phyloP scores from a whole-genome alignment of 2,113 vertebrate genomes.

The Scartelaos histophorus region DNA sequence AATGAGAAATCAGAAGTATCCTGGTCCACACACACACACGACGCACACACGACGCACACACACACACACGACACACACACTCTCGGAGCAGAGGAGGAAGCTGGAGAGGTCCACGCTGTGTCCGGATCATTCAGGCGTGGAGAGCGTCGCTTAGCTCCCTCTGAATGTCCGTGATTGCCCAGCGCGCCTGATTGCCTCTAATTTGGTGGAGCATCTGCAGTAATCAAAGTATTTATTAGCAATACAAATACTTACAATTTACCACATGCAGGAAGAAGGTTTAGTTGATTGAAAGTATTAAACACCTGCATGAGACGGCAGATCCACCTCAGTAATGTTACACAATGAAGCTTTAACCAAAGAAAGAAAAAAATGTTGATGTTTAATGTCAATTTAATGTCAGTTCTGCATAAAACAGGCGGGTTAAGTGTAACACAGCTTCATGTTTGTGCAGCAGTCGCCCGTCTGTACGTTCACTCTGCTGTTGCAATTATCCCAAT shows the following conservation, averaged over 20 bases:
- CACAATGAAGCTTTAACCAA: no score
- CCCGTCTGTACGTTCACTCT: constrained; percentile 1
- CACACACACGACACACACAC: constrained; percentile 17
- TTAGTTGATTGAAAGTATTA: no score
- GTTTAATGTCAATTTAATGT: no score
- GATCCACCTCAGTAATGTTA: no score
- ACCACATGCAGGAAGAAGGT: no score
- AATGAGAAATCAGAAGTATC: constrained; percentile 22
- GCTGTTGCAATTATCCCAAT: background rate
- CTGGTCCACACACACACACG: constrained; percentile 12
- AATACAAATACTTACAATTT: no score
- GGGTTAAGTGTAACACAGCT: background rate
- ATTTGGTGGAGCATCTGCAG: constrained; percentile 47
- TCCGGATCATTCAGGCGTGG: constrained; percentile 29
- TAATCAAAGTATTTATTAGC: background rate
- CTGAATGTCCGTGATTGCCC: constrained; percentile 46
- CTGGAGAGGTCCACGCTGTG: constrained; percentile 9
- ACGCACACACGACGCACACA: constrained; percentile 33
- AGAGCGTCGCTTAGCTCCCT: constrained; percentile 49
- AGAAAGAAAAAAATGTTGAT: no score
- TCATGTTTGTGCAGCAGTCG: background rate
- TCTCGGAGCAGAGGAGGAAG: constrained; percentile 7
- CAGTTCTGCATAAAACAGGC: no score
- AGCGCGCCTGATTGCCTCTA: constrained; percentile 56
- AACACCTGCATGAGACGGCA: no score